These are phyloP conservation scores for Phania funesta DNA, from an alignment of 2,888 invertebrate genomes.

Conservation along the genomic window DNA sequence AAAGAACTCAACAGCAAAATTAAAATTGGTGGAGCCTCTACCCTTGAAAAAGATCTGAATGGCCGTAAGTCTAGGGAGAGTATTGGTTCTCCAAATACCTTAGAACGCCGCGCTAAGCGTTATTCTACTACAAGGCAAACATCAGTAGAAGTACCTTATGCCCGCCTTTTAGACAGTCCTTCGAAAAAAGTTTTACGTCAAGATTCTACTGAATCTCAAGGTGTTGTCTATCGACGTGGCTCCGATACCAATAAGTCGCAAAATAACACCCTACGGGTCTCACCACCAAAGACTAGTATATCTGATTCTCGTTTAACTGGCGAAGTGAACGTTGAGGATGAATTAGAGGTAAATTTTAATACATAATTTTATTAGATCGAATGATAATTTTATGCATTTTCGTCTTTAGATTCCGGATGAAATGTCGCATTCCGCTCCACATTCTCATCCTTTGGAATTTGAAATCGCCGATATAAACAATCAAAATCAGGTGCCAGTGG, in stretches of 20 bases:
- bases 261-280: slow-evolving; percentile 80
- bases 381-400: neutral
- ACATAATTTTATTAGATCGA: neutral
- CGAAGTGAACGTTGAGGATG: slow-evolving; percentile 83
- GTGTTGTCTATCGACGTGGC: slow-evolving; percentile 83
- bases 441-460: slow-evolving; percentile 79
- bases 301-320: slow-evolving; percentile 92
- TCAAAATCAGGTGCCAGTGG: slow-evolving; percentile 69
- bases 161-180: slow-evolving; percentile 87
- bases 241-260: slow-evolving; percentile 77
- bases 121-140: slow-evolving; percentile 80
- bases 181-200: slow-evolving; percentile 78
- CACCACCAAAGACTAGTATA: slow-evolving; percentile 90
- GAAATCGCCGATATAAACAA: slow-evolving; percentile 79
- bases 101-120: slow-evolving; percentile 81
- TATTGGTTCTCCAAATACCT: slow-evolving; percentile 78
- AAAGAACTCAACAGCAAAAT: slow-evolving; percentile 75
- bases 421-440: slow-evolving; percentile 80
- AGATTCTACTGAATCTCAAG: slow-evolving; percentile 81
- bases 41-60: slow-evolving; percentile 72
- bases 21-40: slow-evolving; percentile 72
- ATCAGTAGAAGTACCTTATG: slow-evolving; percentile 86
- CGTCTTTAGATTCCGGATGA: slow-evolving; percentile 77
- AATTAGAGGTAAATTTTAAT: slow-evolving; percentile 79
- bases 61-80: slow-evolving; percentile 79